A percentile compares a stretch with the other conserved stretches of the same genome.
Evolutionary conservation across 2,113 vertebrate species (phyloP).

Genomic region (Phodopus roborovskii): DNA sequence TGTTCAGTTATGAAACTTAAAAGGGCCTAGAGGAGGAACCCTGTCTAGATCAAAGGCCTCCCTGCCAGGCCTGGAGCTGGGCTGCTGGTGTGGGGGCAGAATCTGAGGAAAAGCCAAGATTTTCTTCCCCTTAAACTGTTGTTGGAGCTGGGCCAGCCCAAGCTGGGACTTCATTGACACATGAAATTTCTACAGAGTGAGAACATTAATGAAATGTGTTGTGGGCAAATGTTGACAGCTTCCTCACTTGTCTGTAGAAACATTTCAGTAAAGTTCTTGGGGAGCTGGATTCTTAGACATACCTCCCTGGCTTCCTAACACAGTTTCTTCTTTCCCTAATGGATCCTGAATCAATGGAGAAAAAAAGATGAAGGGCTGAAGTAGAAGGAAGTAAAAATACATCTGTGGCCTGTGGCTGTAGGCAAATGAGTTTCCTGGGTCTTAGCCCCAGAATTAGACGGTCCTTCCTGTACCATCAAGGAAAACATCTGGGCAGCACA

Average conservation of each 20-base stretch:
- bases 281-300: neutral
- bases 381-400: neutral
- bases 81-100: neutral
- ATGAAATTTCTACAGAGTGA: neutral
- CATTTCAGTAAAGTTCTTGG: neutral
- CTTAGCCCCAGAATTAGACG: neutral
- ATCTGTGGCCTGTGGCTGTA: neutral
- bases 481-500: neutral
- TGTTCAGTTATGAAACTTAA: conserved; percentile 33
- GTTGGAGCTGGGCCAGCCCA: conserved; percentile 25
- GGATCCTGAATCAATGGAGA: neutral
- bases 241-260: neutral
- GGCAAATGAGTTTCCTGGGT: neutral
- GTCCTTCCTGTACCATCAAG: neutral
- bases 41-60: conserved; percentile 67
- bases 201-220: conserved; percentile 10
- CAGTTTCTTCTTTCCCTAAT: neutral
- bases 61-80: conserved; percentile 33
- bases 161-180: neutral
- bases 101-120: conserved; percentile 53
- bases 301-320: neutral
- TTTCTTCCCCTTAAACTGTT: conserved; percentile 43
- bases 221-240: conserved; percentile 27
- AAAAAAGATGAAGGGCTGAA: neutral
- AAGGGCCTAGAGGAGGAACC: conserved; percentile 55